Base-by-base conservation (phyloP, 1,140 invertebrate species). In the Euura saliciscinereae region DNA sequence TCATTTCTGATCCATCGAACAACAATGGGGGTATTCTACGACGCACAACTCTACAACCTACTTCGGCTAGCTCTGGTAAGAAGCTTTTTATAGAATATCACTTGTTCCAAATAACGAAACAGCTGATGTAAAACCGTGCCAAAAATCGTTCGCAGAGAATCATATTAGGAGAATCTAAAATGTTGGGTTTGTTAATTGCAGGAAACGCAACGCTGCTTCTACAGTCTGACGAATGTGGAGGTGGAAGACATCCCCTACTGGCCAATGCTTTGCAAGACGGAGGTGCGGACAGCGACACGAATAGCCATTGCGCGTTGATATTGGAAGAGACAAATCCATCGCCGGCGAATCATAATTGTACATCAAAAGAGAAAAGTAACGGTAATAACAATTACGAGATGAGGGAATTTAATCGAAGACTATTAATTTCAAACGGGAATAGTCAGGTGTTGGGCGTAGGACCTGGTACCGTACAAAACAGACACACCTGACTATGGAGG, bases 371-470 rank as follows among this genome's bases (percentile, higher is more conserved):
- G 76, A 92, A 91, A 65, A 90, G 90, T 65, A 93, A 93, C 80
- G 92, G 92, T 8, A 94, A 94, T 85, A 94, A 94, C 81, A 94
- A 94, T 78, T 93, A 93, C 82, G 93, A 94, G 79, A 90, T 94
- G 90, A 88, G 91, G 43, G 92, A 92, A 80, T 90, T 92, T 74
- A 85, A 85, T 45, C 78, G 85, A 43, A 81, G 85, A 65, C 75
- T 86, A 45, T 77, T 86, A 70, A 76, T 87, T 68, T 82, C 84
- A 71, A 86, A 86, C 70, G 84, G 84, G 11, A 78, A 78, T 45
- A 81, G 78, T 71, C 79, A 82, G 43, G 78, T 73, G 67, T 75
- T 80, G 69, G 80, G 80, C 4, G 77, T 81, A 68, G 80, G 70
- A 43, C 28, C 28, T 28, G 68, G 78, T 46, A 82, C 79, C 68